Base-by-base conservation (phyloP, 2,797 vertebrate species). In the Odontamblyopus lacepedii region DNA sequence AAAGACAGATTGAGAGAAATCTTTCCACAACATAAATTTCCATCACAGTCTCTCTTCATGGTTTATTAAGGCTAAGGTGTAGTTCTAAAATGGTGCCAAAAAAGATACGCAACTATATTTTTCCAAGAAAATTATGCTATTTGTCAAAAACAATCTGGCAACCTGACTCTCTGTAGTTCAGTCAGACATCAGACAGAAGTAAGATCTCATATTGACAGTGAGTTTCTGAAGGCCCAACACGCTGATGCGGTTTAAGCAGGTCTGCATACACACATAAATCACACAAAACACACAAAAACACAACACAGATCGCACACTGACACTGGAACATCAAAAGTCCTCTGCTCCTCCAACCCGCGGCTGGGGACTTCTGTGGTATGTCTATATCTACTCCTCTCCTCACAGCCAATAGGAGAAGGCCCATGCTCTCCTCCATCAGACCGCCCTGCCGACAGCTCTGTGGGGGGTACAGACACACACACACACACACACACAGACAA, bases 161-260 rank as follows among this genome's bases (percentile, higher is more conserved):
- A 86, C 71, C 77, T 88, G 86, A 89, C 82, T 84, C 83, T 89
- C 61, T 71, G 11, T 27, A 61, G 62, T 59, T 30, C 38, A 56
- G 35, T 16, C 61, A 59, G 38, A 32, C 70, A 48, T 73, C 68
- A 76, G 76, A 74, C 70, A 68, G 29, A 62, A 73, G 23, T 30
- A 68, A 27, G 67, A 81, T 77, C 71, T 84, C 69, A 71, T 67
- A 75, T 69, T 78, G 80, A 85, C 74, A 84, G 71, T 61, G 68
- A 60, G 70, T 71, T 64, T 78, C 9, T 1, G 69, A 81, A 75
- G 78, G 78, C 76, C 65, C 11, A 38, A 56, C 61, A 62, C 63
- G 65, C 67, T 78, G 80, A 74, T 69, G 60, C 70, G 77, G 59
- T 81, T 74, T 77, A 81, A 80, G 83, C 73, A 9, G 71, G 26